Evolutionary conservation across 2,888 invertebrate genomes (phyloP).

Genomic region (Drosophila paracracens): DNA sequence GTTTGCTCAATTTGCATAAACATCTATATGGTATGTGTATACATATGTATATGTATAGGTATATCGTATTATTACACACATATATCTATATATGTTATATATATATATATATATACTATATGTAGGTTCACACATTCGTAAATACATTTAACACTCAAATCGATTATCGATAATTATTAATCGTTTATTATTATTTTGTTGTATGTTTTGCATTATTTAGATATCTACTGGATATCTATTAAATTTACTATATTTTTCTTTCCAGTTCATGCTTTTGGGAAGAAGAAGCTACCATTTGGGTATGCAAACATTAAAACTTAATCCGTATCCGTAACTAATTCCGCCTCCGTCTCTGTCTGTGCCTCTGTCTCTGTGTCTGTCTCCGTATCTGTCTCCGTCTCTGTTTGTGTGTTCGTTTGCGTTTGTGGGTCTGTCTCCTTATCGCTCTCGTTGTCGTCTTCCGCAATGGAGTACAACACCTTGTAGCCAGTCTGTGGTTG

Average conservation of each 20-base stretch:
- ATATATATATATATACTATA: not conserved
- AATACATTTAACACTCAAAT: conserved; percentile 48
- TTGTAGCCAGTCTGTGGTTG: conserved; percentile 63
- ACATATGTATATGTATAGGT: not conserved
- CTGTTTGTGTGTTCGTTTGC: not conserved
- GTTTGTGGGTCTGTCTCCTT: not conserved
- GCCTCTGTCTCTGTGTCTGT: not conserved
- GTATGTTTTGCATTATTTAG: not conserved
- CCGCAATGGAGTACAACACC: conserved; percentile 47
- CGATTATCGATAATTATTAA: conserved; percentile 22
- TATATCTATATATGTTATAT: not conserved
- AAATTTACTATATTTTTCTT: conserved; percentile 38
- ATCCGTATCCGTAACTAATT: conserved; percentile 9
- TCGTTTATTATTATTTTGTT: not conserved
- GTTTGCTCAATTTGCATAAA: conserved; percentile 14
- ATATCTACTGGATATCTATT: conserved; percentile 25
- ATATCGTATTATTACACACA: not conserved
- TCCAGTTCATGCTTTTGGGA: conserved; percentile 15
- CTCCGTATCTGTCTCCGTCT: not conserved
- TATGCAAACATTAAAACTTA: conserved; percentile 16
- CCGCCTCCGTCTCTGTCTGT: conserved; percentile 1
- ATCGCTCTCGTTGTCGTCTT: conserved; percentile 20
- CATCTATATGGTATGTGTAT: conserved; percentile 14
- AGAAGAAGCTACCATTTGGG: conserved; percentile 38
- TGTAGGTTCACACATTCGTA: conserved; percentile 10